A percentile compares a stretch with the other conserved stretches of the same genome.
Evolutionary conservation across 1,140 invertebrate species (phyloP).

Genomic region (Monochamus saltuarius): DNA sequence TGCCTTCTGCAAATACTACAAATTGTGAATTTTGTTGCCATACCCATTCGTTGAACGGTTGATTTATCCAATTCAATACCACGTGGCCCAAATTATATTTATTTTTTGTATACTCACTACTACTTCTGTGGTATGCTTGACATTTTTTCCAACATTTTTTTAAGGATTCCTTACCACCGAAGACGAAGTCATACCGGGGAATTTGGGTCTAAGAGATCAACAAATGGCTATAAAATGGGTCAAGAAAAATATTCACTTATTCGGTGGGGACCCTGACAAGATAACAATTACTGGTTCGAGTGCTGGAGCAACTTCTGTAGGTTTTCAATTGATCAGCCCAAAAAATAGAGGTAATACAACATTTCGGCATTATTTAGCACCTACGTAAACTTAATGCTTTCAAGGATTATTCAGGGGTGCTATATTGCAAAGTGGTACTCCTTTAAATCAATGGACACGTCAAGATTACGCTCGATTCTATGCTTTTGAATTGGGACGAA

Average conservation of each 20-base stretch:
- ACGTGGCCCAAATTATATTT: too few species aligned
- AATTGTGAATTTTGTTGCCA: too few species aligned
- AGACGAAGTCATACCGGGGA: constrained; percentile 4
- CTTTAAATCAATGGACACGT: not conserved
- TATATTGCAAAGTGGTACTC: not conserved
- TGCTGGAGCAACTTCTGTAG: not conserved
- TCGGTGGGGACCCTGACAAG: constrained; percentile 5
- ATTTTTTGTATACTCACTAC: too few species aligned
- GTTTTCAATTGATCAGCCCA: not conserved
- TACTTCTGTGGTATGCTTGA: too few species aligned
- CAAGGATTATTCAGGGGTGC: constrained; percentile 3
- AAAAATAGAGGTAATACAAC: not conserved
- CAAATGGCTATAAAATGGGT: constrained; percentile 5
- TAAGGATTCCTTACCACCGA: constrained; percentile 7
- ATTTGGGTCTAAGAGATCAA: constrained; percentile 9
- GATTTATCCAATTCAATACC: too few species aligned
- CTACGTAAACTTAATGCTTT: too few species aligned
- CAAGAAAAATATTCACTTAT: constrained; percentile 4
- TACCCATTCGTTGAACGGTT: too few species aligned
- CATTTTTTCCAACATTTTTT: not conserved
- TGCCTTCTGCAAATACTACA: too few species aligned
- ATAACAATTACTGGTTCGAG: constrained; percentile 1
- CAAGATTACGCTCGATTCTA: not conserved
- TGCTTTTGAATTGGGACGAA: not conserved
- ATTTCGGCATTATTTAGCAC: not conserved